Evolutionary conservation across 1,140 invertebrate genomes (phyloP).

Genomic region (Orius laevigatus): DNA sequence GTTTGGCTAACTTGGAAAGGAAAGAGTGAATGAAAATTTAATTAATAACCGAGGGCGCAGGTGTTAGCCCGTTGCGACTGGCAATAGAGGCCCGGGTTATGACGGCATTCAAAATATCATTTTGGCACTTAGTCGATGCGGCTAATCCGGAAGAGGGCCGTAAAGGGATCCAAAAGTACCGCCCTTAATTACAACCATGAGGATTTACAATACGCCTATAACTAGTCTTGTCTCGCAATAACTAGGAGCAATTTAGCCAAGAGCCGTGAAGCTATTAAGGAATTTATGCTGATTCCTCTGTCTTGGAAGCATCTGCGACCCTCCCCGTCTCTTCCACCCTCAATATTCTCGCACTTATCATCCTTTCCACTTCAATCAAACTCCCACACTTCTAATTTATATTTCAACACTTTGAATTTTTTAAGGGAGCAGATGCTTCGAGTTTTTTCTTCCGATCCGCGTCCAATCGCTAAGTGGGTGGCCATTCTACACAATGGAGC

Average conservation of each 20-base stretch:
- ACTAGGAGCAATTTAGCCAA: not conserved
- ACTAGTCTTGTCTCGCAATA: conserved; percentile 8
- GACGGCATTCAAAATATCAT: conserved; percentile 7
- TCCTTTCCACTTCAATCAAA: too few species aligned
- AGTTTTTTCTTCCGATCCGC: too few species aligned
- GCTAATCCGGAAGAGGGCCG: conserved; percentile 7
- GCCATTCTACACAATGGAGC: too few species aligned
- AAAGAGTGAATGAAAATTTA: too few species aligned
- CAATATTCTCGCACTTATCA: too few species aligned
- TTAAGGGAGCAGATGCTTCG: too few species aligned
- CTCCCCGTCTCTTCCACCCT: not conserved
- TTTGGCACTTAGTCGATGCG: conserved; percentile 9
- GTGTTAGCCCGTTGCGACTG: not conserved
- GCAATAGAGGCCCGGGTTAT: conserved; percentile 5
- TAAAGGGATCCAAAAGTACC: conserved; percentile 1
- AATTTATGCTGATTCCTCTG: conserved; percentile 12
- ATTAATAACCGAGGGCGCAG: too few species aligned
- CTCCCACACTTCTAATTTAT: too few species aligned
- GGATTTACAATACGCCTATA: conserved; percentile 10
- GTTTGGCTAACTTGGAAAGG: too few species aligned
- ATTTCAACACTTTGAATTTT: too few species aligned
- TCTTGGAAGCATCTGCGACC: conserved; percentile 7
- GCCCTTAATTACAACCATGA: conserved; percentile 6
- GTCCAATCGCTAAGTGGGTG: too few species aligned
- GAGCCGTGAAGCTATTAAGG: conserved; percentile 10